phyloP scores from a whole-genome alignment of 2,113 vertebrate genomes.

The Gasterosteus aculeatus region DNA sequence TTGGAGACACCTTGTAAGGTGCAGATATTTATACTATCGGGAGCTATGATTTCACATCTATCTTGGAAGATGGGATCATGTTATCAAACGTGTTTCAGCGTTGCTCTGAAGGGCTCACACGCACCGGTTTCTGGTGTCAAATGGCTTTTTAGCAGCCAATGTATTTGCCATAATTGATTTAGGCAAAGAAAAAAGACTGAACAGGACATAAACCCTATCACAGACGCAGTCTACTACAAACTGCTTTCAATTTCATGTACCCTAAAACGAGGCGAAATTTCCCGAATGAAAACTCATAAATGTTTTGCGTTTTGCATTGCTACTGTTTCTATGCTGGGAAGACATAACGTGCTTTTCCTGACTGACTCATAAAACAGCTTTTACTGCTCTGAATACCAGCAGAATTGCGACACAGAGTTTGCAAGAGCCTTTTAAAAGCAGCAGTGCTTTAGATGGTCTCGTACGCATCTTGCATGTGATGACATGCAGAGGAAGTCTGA shows the following conservation, averaged over 20 bases:
- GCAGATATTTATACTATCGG: conserved; percentile 56
- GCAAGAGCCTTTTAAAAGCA: conserved; percentile 81
- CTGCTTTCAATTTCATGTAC: conserved; percentile 58
- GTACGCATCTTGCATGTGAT: conserved; percentile 79
- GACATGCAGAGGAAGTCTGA: conserved; percentile 83
- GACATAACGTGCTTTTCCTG: conserved; percentile 76
- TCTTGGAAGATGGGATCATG: conserved; percentile 65
- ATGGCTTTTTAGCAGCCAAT: conserved; percentile 60
- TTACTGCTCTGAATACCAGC: conserved; percentile 82
- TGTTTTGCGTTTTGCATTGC: conserved; percentile 62
- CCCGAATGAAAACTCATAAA: conserved; percentile 67
- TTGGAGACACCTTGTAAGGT: conserved; percentile 41
- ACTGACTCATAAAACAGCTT: conserved; percentile 83
- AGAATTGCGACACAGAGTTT: conserved; percentile 80
- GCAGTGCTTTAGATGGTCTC: conserved; percentile 76
- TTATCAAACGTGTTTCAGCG: conserved; percentile 49
- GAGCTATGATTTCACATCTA: conserved; percentile 62
- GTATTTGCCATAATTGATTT: conserved; percentile 66
- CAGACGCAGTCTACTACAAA: conserved; percentile 39
- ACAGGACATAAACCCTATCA: conserved; percentile 65
- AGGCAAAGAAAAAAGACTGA: conserved; percentile 57
- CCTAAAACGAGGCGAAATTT: conserved; percentile 62
- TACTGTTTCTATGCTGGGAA: conserved; percentile 73
- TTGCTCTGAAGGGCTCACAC: conserved; percentile 46
- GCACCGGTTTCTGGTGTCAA: conserved; percentile 57